Evolutionary conservation across 2,888 invertebrate genomes (phyloP).

Genomic region (Silvanus unidentatus): DNA sequence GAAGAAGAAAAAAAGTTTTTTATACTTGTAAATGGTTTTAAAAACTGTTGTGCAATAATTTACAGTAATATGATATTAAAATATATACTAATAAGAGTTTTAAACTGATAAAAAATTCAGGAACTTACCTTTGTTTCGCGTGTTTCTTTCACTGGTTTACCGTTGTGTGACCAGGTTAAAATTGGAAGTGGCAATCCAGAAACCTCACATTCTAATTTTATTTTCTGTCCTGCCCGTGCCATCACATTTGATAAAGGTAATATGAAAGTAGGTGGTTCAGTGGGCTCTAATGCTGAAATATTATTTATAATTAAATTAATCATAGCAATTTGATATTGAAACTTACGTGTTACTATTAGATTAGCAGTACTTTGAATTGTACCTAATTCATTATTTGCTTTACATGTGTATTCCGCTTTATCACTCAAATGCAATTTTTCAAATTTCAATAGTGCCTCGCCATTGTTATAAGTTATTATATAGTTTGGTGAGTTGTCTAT

Average conservation of each 20-base stretch:
- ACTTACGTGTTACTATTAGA: slow-evolving; percentile 63
- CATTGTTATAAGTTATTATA: slow-evolving; percentile 74
- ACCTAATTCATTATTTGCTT: slow-evolving; percentile 63
- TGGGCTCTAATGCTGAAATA: slow-evolving; percentile 54
- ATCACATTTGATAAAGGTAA: slow-evolving; percentile 63
- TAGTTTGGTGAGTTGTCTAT: slow-evolving; percentile 69
- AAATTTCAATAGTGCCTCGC: slow-evolving; percentile 67
- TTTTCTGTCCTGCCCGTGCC: slow-evolving; percentile 66
- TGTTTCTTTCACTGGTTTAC: slow-evolving; percentile 56
- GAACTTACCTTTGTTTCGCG: slow-evolving; percentile 59
- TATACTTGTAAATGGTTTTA: too few relatives aligned
- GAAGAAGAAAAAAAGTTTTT: too few relatives aligned
- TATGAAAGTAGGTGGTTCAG: slow-evolving; percentile 58
- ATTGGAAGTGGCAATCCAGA: slow-evolving; percentile 60
- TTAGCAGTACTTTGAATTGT: slow-evolving; percentile 59
- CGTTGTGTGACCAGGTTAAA: slow-evolving; percentile 64
- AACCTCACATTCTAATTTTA: slow-evolving; percentile 65
- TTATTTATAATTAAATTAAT: background rate
- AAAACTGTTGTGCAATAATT: too few relatives aligned
- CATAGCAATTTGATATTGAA: background rate
- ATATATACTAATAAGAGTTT: too few relatives aligned
- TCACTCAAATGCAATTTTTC: slow-evolving; percentile 63
- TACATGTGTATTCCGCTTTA: slow-evolving; percentile 64
- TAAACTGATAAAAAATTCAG: too few relatives aligned
- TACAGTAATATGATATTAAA: too few relatives aligned